Evolutionary conservation across 2,888 invertebrate species (phyloP).

Genomic region (Ceriagrion tenellum): DNA sequence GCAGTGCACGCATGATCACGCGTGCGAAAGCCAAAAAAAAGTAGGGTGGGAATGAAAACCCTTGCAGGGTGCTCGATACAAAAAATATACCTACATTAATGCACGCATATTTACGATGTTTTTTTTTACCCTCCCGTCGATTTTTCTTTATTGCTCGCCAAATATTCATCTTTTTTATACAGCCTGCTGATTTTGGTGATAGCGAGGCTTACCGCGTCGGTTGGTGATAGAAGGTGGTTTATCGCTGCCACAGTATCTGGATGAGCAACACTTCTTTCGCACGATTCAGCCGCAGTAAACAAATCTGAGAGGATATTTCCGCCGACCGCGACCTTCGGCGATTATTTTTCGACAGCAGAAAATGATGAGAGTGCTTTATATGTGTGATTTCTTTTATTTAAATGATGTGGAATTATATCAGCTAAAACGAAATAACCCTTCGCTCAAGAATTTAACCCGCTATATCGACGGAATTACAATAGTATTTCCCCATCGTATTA

Average conservation of each 20-base stretch:
- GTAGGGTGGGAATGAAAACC: neutral
- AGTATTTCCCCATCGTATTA: too few relatives aligned
- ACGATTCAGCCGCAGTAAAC: neutral
- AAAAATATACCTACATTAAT: neutral
- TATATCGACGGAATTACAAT: too few relatives aligned
- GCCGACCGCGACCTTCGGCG: neutral
- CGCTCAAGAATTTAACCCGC: too few relatives aligned
- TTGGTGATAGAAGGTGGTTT: conserved; percentile 1
- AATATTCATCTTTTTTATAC: neutral
- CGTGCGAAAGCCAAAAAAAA: neutral
- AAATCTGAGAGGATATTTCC: neutral
- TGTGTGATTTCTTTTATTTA: too few relatives aligned
- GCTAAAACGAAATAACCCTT: too few relatives aligned
- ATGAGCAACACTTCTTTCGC: neutral
- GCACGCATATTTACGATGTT: neutral
- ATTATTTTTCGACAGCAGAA: neutral
- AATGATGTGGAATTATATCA: too few relatives aligned
- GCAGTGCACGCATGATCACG: neutral
- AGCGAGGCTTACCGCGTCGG: neutral
- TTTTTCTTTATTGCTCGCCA: neutral
- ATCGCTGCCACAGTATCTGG: neutral
- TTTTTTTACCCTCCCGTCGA: neutral
- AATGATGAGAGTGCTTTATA: neutral
- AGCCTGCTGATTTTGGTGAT: neutral
- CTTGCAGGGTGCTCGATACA: neutral